Conservation (phyloP, 2,888 invertebrate species). For the Antitype chi region DNA sequence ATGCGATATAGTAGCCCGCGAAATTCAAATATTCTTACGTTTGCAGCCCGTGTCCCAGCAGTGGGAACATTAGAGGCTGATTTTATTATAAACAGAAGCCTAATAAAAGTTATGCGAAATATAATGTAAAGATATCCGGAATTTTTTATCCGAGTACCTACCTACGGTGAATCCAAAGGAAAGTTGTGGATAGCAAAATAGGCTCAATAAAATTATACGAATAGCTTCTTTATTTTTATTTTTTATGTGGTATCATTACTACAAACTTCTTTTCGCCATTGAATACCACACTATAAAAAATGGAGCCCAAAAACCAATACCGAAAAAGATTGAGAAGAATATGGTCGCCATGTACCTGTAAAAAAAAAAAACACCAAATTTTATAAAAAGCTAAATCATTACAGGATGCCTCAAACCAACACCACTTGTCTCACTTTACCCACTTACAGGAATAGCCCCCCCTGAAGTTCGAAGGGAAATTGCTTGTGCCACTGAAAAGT, state of each 20-base stretch:
- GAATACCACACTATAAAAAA: conserved; percentile 82
- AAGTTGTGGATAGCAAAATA: not conserved
- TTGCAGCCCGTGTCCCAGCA: no score
- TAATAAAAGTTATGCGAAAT: not conserved
- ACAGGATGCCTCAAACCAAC: no score
- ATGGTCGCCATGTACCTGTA: conserved; percentile 78
- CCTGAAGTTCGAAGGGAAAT: no score
- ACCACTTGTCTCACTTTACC: no score
- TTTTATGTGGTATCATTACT: conserved; percentile 48
- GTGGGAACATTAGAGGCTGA: no score
- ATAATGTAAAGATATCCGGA: not conserved
- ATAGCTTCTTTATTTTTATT: not conserved
- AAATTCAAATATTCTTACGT: no score
- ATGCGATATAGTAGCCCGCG: no score
- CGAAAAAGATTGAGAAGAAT: conserved; percentile 78
- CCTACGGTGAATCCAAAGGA: not conserved
- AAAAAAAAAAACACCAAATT: conserved; percentile 3
- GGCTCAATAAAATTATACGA: not conserved
- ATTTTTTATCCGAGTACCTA: not conserved
- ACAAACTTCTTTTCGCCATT: conserved; percentile 84
- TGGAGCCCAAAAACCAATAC: conserved; percentile 82
- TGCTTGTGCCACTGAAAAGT: no score
- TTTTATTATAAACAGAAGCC: no score
- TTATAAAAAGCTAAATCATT: no score
- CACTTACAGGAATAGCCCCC: no score